phyloP scores from a whole-genome alignment of 2,113 vertebrate genomes.

The Hippotragus niger region DNA sequence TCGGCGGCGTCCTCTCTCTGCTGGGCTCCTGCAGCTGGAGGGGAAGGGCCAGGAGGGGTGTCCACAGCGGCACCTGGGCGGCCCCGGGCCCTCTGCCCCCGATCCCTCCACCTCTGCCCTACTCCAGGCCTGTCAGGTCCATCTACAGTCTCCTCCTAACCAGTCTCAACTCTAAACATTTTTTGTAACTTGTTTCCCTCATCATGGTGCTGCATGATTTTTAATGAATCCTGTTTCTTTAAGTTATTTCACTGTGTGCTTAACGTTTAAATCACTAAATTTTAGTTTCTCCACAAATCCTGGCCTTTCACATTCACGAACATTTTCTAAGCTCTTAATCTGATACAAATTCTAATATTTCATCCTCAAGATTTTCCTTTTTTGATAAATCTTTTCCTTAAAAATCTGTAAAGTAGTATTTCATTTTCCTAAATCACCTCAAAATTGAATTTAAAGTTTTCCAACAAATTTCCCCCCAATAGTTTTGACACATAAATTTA shows the following conservation, averaged over 20 bases:
- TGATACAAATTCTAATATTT: slow-evolving; percentile 75
- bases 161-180: slow-evolving; percentile 59
- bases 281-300: slow-evolving; percentile 82
- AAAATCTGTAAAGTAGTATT: slow-evolving; percentile 56
- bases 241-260: slow-evolving; percentile 73
- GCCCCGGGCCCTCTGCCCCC: neutral
- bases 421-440: slow-evolving; percentile 70
- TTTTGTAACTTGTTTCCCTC: slow-evolving; percentile 69
- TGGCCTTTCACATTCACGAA: slow-evolving; percentile 79
- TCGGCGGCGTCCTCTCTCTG: slow-evolving; percentile 50
- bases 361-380: slow-evolving; percentile 74
- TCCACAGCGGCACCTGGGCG: neutral
- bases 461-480: slow-evolving; percentile 43
- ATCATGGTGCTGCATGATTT: slow-evolving; percentile 66
- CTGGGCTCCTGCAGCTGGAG: slow-evolving; percentile 80
- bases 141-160: slow-evolving; percentile 62
- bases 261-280: slow-evolving; percentile 78
- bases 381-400: slow-evolving; percentile 77
- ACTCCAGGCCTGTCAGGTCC: neutral
- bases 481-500: slow-evolving; percentile 73
- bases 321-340: slow-evolving; percentile 79
- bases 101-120: neutral
- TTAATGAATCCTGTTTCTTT: slow-evolving; percentile 78
- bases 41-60: neutral
- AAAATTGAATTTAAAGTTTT: slow-evolving; percentile 72